phyloP scores from a whole-genome alignment of 30 jellyfish, hydroid and myxozoan species.

The Aurelia coerulea region DNA sequence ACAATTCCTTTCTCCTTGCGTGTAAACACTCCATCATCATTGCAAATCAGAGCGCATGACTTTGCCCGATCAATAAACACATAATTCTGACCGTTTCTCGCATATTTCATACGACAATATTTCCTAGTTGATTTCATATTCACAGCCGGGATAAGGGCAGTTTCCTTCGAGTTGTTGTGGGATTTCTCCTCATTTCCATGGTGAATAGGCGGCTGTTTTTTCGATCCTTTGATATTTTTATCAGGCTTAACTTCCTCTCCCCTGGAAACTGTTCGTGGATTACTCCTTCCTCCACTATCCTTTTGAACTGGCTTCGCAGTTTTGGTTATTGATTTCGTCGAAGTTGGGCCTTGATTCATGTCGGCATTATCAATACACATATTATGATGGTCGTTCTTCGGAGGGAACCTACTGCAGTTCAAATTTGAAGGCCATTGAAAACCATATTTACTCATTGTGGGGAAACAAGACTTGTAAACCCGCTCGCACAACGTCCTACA shows the following conservation, averaged over 20 bases:
- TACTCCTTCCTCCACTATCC: slow-evolving; percentile 1
- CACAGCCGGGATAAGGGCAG: slow-evolving; percentile 66
- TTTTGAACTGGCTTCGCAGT: slow-evolving; percentile 5
- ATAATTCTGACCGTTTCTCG: slow-evolving; percentile 83
- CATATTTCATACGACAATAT: slow-evolving; percentile 75
- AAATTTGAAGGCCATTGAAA: slow-evolving; percentile 79
- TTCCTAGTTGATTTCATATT: slow-evolving; percentile 70
- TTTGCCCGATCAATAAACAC: slow-evolving; percentile 70
- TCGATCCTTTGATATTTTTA: slow-evolving; percentile 21
- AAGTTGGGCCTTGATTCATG: slow-evolving; percentile 50
- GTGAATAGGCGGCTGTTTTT: slow-evolving; percentile 10
- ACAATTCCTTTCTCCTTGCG: slow-evolving; percentile 77
- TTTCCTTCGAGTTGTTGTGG: slow-evolving; percentile 32
- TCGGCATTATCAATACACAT: slow-evolving; percentile 71
- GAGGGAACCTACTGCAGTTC: slow-evolving; percentile 86
- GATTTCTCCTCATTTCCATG: slow-evolving; percentile 17
- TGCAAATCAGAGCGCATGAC: slow-evolving; percentile 94
- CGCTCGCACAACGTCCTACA: slow-evolving; percentile 96
- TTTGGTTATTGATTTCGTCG: slow-evolving; percentile 9
- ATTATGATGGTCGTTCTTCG: slow-evolving; percentile 58
- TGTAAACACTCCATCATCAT: slow-evolving; percentile 86
- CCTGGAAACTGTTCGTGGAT: slow-evolving; percentile 55
- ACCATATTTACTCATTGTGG: slow-evolving; percentile 49
- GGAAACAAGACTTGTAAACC: slow-evolving; percentile 66
- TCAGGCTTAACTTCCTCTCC: slow-evolving; percentile 33